Evolutionary conservation across 92 coral and sea anemone species (phyloP).

Genomic region (Muricea muricata): DNA sequence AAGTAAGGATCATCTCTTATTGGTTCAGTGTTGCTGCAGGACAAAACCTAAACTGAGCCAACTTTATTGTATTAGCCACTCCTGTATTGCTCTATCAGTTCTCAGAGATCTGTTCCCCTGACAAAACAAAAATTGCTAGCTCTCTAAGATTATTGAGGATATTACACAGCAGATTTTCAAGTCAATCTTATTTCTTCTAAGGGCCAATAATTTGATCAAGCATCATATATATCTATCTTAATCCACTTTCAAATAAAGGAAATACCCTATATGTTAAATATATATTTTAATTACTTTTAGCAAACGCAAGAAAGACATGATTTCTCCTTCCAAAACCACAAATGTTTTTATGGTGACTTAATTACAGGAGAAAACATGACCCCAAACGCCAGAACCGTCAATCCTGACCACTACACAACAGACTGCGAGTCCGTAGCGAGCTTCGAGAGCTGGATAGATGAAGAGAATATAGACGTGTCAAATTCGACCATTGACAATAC

Average conservation of each 20-base stretch:
- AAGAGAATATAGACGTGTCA: neutral
- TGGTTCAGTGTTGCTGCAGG: no score
- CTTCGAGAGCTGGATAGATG: neutral
- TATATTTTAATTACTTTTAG: neutral
- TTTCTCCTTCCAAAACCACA: neutral
- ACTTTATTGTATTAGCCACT: no score
- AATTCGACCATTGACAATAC: neutral
- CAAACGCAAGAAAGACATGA: neutral
- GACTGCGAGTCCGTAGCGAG: conserved; percentile 1
- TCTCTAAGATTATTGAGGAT: no score
- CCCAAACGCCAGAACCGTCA: neutral
- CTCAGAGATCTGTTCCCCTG: no score
- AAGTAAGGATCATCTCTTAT: no score
- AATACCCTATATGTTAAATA: neutral
- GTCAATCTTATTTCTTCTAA: no score
- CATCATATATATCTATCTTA: no score
- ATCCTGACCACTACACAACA: neutral
- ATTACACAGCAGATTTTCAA: no score
- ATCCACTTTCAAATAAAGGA: neutral
- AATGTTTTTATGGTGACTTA: neutral
- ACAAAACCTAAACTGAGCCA: no score
- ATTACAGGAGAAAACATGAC: conserved; percentile 5
- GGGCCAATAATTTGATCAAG: no score
- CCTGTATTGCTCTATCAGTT: no score
- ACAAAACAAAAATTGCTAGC: no score